Percentiles rank a stretch among this genome's conserved stretches.
phyloP scores from a whole-genome alignment of 2,797 vertebrate genomes.

The Typhlichthys subterraneus region DNA sequence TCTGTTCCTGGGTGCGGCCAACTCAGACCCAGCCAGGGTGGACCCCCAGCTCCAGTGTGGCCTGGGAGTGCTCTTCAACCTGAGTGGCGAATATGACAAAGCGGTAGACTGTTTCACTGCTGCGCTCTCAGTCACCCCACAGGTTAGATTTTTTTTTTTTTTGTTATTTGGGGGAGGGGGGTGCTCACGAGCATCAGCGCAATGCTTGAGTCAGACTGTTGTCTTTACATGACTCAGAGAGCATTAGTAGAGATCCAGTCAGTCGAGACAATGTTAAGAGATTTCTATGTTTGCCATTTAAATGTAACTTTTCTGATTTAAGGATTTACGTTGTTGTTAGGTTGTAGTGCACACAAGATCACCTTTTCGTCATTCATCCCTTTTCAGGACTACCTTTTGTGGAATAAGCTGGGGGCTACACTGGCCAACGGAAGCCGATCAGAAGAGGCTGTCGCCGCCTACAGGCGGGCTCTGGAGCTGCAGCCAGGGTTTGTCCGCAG shows the following conservation, averaged over 20 bases:
- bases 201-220: no score
- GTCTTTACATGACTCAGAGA: no score
- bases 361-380: background rate
- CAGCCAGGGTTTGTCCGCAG: conserved; percentile 97
- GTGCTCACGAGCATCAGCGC: no score
- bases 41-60: conserved; percentile 98
- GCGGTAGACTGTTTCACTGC: conserved; percentile 97
- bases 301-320: background rate
- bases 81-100: conserved; percentile 96
- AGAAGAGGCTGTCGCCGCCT: conserved; percentile 94
- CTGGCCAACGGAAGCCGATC: conserved; percentile 95
- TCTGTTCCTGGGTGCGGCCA: conserved; percentile 89
- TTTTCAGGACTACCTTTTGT: conserved; percentile 91
- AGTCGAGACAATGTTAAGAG: background rate
- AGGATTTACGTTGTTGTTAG: background rate
- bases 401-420: conserved; percentile 97
- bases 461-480: conserved; percentile 91
- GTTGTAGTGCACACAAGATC: background rate
- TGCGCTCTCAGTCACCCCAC: conserved; percentile 80
- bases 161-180: no score
- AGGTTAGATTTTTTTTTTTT: conserved; percentile 58
- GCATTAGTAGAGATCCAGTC: background rate
- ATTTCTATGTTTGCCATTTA: no score
- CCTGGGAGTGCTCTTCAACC: conserved; percentile 95
- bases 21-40: conserved; percentile 84